Conservation (phyloP, 2,888 invertebrate species). For the Toxonevra muliebris region DNA sequence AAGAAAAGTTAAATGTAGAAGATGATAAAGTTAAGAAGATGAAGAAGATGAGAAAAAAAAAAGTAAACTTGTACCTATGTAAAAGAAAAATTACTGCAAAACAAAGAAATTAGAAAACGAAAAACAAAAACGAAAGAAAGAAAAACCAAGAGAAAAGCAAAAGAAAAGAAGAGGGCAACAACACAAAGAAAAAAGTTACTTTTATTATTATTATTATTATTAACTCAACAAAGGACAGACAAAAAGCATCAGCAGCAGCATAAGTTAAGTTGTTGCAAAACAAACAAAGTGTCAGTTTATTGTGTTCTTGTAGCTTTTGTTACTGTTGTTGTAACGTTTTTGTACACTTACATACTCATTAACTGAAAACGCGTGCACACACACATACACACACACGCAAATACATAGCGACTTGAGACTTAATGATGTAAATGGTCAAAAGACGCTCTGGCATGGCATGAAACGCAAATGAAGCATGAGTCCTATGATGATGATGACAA, state of each 20-base stretch:
- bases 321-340: background rate
- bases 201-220: constrained; percentile 1
- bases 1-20: background rate
- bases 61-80: no score
- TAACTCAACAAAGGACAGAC: background rate
- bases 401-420: background rate
- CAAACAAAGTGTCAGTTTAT: constrained; percentile 1
- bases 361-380: background rate
- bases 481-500: no score
- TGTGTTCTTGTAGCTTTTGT: background rate
- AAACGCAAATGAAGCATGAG: no score
- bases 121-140: background rate
- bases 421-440: no score
- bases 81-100: no score
- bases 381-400: background rate
- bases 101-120: background rate
- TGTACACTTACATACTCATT: background rate
- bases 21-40: constrained; percentile 2
- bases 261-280: background rate
- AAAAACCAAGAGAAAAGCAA: background rate
- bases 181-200: background rate
- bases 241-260: constrained; percentile 7
- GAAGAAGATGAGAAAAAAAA: background rate
- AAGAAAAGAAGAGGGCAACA: background rate
- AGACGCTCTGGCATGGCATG: no score